phyloP scores from a whole-genome alignment of 2,797 vertebrate genomes.

The Pachyuromys duprasi region DNA sequence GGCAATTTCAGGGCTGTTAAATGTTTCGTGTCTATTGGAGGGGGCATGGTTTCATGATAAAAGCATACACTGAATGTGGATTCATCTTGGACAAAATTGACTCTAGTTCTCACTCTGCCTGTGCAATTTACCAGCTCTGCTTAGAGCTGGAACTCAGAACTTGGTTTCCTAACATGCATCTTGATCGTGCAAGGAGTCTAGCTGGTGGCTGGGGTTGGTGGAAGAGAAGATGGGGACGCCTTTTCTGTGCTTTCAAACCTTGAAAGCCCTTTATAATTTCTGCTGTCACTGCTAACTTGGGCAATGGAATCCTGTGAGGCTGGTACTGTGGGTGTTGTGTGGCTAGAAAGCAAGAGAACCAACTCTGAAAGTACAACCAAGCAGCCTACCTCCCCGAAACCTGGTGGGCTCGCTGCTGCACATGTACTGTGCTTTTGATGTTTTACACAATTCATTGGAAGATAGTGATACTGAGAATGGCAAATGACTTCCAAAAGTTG shows the following conservation, averaged over 20 bases:
- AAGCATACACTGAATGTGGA: neutral
- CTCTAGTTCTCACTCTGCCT: neutral
- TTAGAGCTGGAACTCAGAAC: conserved; percentile 1
- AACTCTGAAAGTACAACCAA: neutral
- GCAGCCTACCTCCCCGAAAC: neutral
- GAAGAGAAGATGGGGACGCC: neutral
- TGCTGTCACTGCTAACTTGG: neutral
- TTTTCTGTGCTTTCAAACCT: neutral
- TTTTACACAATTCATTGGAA: conserved; percentile 20
- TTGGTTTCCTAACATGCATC: neutral
- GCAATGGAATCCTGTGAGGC: neutral
- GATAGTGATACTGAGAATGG: neutral
- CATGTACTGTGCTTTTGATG: neutral
- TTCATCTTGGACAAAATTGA: neutral
- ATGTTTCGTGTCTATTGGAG: neutral
- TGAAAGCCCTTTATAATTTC: neutral
- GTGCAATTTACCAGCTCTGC: neutral
- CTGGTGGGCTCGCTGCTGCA: neutral
- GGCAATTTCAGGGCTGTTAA: neutral
- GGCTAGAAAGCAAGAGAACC: neutral
- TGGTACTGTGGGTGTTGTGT: neutral
- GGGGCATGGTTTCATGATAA: neutral
- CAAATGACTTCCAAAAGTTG: conserved; percentile 32
- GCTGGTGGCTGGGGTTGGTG: neutral
- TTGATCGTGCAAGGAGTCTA: neutral